A percentile compares a stretch with the other conserved stretches of the same genome.
These are phyloP conservation scores for Alectoris magna DNA, from an alignment of 2,797 vertebrate species.

Conservation along the genomic window DNA sequence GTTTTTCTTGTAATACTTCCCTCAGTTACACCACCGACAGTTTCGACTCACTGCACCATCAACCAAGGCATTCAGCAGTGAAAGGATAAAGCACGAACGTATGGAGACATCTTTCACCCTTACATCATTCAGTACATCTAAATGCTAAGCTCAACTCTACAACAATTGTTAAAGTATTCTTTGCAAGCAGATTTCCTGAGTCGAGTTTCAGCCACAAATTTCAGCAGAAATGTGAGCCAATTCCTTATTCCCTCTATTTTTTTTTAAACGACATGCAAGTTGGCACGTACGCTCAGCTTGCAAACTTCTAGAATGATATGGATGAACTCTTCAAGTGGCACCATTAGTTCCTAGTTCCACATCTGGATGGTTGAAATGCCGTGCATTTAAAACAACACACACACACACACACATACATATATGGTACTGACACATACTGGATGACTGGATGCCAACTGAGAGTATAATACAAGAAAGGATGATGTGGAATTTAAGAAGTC, in stretches of 20 bases:
- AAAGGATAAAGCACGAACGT: not conserved
- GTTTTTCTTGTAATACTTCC: not conserved
- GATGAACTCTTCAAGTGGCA: not conserved
- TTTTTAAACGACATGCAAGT: not conserved
- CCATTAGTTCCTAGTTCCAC: not conserved
- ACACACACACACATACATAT: too few species aligned
- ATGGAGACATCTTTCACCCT: not conserved
- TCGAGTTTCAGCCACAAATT: constrained; percentile 8
- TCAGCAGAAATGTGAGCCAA: not conserved
- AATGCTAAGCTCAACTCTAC: not conserved
- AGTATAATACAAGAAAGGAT: not conserved
- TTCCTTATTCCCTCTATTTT: not conserved
- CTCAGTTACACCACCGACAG: not conserved
- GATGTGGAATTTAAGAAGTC: not conserved
- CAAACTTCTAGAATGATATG: not conserved
- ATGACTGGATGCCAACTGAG: not conserved
- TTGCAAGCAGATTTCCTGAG: constrained; percentile 30
- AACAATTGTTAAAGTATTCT: not conserved
- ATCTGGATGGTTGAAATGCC: not conserved
- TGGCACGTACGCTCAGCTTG: not conserved
- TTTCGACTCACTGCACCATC: not conserved
- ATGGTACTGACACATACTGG: not conserved
- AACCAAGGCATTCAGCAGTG: not conserved
- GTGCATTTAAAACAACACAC: not conserved
- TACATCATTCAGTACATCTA: not conserved